These are phyloP conservation scores for Limosa lapponica DNA, from an alignment of 2,797 vertebrate genomes.

Conservation along the genomic window DNA sequence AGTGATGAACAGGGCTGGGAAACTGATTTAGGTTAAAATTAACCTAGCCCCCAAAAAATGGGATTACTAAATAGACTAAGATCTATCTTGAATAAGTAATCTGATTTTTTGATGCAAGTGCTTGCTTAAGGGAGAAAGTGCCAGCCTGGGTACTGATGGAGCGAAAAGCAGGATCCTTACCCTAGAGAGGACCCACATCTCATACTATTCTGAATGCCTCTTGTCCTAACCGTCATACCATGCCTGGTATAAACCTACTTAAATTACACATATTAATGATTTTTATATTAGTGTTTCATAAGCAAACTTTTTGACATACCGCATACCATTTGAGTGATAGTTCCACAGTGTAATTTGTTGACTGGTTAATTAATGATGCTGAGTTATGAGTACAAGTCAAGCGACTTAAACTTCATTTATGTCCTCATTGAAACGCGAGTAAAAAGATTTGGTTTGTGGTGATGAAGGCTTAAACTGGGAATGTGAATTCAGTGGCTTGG, in stretches of 20 bases:
- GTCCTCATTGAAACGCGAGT: not conserved
- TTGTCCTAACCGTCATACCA: not conserved
- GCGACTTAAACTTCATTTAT: not conserved
- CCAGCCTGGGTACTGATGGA: not conserved
- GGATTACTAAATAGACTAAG: not conserved
- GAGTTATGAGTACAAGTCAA: not conserved
- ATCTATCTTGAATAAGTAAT: not conserved
- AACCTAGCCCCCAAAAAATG: not conserved
- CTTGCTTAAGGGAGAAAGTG: not conserved
- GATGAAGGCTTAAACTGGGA: not conserved
- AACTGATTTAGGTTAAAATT: not conserved
- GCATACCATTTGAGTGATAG: not conserved
- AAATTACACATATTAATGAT: not conserved
- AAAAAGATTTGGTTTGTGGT: not conserved
- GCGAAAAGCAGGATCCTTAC: not conserved
- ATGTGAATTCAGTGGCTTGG: not conserved
- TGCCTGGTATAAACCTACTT: not conserved
- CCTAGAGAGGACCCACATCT: not conserved
- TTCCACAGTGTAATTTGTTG: not conserved
- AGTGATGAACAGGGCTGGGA: not conserved
- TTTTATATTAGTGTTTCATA: not conserved
- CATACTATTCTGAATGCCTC: not conserved
- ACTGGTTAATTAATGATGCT: not conserved
- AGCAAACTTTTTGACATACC: not conserved
- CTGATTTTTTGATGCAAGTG: not conserved